phyloP scores from a whole-genome alignment of 1,140 invertebrate genomes.

The Magallana gigas region DNA sequence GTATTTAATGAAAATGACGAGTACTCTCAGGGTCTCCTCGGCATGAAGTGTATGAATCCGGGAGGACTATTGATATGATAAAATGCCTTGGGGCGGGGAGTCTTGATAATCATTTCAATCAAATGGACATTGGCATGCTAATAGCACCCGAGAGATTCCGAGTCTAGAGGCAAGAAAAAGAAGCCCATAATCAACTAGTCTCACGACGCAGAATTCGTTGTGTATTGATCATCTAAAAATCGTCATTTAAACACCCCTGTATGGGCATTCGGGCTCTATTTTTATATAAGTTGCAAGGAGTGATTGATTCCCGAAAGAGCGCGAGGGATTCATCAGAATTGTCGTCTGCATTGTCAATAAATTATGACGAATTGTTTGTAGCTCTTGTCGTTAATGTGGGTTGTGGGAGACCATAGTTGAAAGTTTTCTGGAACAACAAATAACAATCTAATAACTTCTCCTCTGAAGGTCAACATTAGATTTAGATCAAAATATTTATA shows the following conservation, averaged over 20 bases:
- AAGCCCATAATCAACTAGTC: conserved; percentile 2
- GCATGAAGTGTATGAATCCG: no score
- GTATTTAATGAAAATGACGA: no score
- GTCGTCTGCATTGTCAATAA: background rate
- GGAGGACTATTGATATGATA: background rate
- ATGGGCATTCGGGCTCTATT: background rate
- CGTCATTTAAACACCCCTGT: background rate
- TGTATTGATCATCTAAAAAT: conserved; percentile 14
- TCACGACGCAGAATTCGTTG: background rate
- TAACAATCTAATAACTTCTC: no score
- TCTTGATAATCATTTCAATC: conserved; percentile 1
- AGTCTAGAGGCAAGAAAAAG: background rate
- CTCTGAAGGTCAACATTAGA: no score
- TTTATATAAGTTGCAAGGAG: background rate
- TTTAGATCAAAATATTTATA: no score
- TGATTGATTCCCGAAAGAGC: background rate
- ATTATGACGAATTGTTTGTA: background rate
- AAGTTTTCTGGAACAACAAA: no score
- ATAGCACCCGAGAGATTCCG: background rate
- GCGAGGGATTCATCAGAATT: background rate
- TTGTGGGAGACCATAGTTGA: no score
- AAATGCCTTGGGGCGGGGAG: background rate
- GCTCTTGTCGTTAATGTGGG: no score
- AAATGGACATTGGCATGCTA: conserved; percentile 1
- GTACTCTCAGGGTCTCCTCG: no score